Conservation (phyloP, 1,140 invertebrate genomes). For the Dreissena rostriformis region DNA sequence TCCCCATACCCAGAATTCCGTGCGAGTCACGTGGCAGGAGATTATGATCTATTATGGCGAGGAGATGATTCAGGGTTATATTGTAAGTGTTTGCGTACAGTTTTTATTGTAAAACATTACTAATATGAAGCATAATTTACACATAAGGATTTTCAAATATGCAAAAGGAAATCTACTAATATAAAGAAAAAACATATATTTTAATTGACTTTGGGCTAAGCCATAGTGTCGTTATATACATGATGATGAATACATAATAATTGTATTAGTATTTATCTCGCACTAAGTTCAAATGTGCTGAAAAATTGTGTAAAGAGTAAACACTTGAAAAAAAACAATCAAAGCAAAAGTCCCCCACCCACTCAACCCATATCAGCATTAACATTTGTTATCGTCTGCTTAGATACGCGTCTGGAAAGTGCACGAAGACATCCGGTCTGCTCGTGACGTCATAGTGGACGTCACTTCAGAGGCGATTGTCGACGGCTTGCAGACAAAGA, state of each 20-base stretch:
- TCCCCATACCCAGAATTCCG: conserved; percentile 7
- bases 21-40: conserved; percentile 47
- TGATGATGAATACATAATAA: too few species aligned
- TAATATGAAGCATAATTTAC: not conserved
- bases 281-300: too few species aligned
- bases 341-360: too few species aligned
- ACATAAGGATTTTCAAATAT: not conserved
- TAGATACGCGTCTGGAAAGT: conserved; percentile 64
- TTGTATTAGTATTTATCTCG: too few species aligned
- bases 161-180: not conserved
- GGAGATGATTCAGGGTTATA: conserved; percentile 46
- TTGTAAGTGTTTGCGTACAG: conserved; percentile 27
- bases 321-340: too few species aligned
- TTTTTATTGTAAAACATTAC: not conserved
- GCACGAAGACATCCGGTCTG: conserved; percentile 62
- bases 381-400: too few species aligned
- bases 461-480: conserved; percentile 26
- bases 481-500: conserved; percentile 36
- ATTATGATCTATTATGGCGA: conserved; percentile 30
- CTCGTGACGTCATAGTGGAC: conserved; percentile 47
- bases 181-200: not conserved
- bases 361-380: too few species aligned
- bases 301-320: too few species aligned
- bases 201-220: too few species aligned
- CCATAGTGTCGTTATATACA: too few species aligned